Evolutionary conservation across 2,888 invertebrate genomes (phyloP).

Genomic region (Lasiommata megera): DNA sequence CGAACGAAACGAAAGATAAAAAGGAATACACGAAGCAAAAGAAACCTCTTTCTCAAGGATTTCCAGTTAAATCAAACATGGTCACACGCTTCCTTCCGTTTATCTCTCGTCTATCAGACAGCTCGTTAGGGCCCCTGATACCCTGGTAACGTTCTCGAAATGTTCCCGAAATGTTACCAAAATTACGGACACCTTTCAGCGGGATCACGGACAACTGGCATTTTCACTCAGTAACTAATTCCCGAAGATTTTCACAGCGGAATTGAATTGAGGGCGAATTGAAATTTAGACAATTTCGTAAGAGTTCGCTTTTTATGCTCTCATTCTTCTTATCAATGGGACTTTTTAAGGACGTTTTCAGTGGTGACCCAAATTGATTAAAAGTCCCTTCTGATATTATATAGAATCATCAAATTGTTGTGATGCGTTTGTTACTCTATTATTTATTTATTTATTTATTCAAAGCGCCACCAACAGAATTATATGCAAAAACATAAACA

Average conservation of each 20-base stretch:
- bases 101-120: conserved; percentile 30
- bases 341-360: not conserved
- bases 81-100: conserved; percentile 16
- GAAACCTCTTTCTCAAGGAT: conserved; percentile 8
- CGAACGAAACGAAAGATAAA: not conserved
- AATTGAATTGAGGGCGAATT: conserved; percentile 29
- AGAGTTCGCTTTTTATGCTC: conserved; percentile 12
- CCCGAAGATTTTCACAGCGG: conserved; percentile 31
- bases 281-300: conserved; percentile 28
- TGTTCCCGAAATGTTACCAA: conserved; percentile 18
- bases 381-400: not conserved
- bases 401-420: no score
- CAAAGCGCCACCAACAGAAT: no score
- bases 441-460: no score
- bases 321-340: conserved; percentile 8
- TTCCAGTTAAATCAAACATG: conserved; percentile 25
- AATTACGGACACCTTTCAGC: conserved; percentile 27
- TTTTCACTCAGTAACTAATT: conserved; percentile 33
- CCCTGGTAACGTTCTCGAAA: conserved; percentile 12
- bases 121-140: conserved; percentile 25
- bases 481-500: no score
- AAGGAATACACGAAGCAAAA: not conserved
- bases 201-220: conserved; percentile 25
- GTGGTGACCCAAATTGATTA: not conserved
- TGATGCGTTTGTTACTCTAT: no score